A percentile compares a stretch with the other conserved stretches of the same genome.
Evolutionary conservation across 2,113 vertebrate species (phyloP).

Genomic region (Cyanoramphus novaezelandiae): DNA sequence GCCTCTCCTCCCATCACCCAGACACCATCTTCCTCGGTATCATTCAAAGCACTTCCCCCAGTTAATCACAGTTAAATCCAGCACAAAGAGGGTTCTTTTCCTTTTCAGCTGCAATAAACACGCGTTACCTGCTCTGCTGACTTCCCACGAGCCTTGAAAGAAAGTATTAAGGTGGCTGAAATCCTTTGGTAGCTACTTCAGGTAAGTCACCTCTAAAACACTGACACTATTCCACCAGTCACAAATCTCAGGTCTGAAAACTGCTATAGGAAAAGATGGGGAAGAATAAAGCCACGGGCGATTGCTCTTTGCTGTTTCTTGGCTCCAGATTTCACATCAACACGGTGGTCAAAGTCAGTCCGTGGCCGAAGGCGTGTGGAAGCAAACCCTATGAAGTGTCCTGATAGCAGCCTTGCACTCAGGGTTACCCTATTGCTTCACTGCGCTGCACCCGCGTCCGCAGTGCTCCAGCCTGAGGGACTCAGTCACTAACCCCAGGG

Average conservation of each 20-base stretch:
- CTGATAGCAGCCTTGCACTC: background rate
- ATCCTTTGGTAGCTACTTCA: background rate
- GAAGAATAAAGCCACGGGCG: background rate
- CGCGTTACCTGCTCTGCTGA: background rate
- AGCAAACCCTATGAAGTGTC: background rate
- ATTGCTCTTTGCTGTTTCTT: background rate
- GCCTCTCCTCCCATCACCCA: background rate
- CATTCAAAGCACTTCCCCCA: background rate
- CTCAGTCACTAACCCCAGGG: background rate
- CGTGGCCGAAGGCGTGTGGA: background rate
- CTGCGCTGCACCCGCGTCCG: too few species aligned
- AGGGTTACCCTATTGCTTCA: background rate
- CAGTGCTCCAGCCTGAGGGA: rapidly evolving
- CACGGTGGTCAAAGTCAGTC: background rate
- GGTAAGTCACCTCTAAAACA: background rate
- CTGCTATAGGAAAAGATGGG: background rate
- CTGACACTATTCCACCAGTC: background rate
- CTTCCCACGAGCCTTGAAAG: background rate
- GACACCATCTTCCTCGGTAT: background rate
- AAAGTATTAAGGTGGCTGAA: background rate
- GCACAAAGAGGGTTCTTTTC: background rate
- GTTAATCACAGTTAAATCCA: background rate
- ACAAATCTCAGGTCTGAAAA: background rate
- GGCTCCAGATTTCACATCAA: background rate
- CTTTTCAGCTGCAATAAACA: background rate